Base-by-base conservation (phyloP, 2,888 invertebrate species). In the Epirrhoe alternata region DNA sequence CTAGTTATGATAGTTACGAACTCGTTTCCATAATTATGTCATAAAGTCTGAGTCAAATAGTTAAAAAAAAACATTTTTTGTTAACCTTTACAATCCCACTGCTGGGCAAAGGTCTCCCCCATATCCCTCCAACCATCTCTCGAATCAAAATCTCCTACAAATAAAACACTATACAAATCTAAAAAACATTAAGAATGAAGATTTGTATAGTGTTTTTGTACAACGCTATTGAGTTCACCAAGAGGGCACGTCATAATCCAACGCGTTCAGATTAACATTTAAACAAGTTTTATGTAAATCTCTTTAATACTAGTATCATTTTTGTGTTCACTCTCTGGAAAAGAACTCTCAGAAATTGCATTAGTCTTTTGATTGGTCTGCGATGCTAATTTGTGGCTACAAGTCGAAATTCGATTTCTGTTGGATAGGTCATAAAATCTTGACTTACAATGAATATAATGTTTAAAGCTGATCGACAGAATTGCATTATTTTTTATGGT, bases 211-310 rank as follows among this genome's bases (percentile, higher is more conserved):
- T 10, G 38, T 42, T 42, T 38, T 42, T 42, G 38, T 42, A 42
- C 1, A 42, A 42, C 12, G 38, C 38, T 42, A 42, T 72, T 74
- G 73, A 74, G 74, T 74, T 77, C 74, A 71, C 68, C 79, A 74
- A 84, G 81, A 86, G 88, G 86, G 86, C 83, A 88, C 82, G 83
- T 88, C 86, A 87, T 87, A 88, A 88, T 86, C 86, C 84, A 82
- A 82, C 83, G 83, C 77, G 55, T 63, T 80, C 79, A 83, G 88
- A 92, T 92, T 92, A 91, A 90, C 92, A 92, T 92, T 90, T 92
- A 90, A 89, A 92, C 89, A 90, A 91, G 88, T 87, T 92, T 91
- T 92, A 92, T 92, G 92, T 87, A 90, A 92, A 92, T 90, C 83
- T 74, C 78, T 78, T 77, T 82, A 77, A 83, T 84, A 82, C 80